Evolutionary conservation across 2,888 invertebrate genomes (phyloP).

Genomic region (Sesia bembeciformis): DNA sequence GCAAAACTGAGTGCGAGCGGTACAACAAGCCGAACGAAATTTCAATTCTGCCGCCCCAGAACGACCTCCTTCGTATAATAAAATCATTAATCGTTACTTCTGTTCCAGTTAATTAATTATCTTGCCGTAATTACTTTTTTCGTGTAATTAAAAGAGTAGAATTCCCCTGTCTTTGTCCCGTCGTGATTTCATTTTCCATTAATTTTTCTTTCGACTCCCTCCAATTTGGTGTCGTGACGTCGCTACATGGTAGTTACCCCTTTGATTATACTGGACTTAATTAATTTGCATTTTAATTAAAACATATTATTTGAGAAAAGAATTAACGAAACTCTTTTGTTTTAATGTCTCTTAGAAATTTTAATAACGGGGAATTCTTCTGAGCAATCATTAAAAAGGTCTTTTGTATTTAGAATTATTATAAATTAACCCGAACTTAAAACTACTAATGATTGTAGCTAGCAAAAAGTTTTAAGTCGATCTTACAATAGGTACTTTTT

Average conservation of each 20-base stretch:
- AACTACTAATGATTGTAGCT: background rate
- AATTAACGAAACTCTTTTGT: slow-evolving; percentile 17
- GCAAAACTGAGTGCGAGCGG: slow-evolving; percentile 44
- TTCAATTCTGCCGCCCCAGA: slow-evolving; percentile 53
- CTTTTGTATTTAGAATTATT: background rate
- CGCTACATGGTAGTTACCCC: slow-evolving; percentile 67
- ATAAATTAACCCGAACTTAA: background rate
- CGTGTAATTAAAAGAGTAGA: slow-evolving; percentile 75
- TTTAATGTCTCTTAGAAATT: background rate
- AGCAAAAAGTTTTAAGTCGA: background rate
- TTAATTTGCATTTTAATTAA: slow-evolving; percentile 71
- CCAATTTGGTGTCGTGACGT: slow-evolving; percentile 72
- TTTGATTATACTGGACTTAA: slow-evolving; percentile 69
- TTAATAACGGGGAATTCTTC: background rate
- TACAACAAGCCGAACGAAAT: slow-evolving; percentile 48
- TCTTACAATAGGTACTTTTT: background rate
- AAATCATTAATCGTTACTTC: slow-evolving; percentile 75
- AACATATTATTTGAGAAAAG: slow-evolving; percentile 56
- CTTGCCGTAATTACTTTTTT: slow-evolving; percentile 74
- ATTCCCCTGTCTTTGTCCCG: slow-evolving; percentile 72
- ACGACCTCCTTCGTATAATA: slow-evolving; percentile 71
- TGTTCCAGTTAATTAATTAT: slow-evolving; percentile 75
- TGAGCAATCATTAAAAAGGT: background rate
- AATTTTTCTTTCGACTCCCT: slow-evolving; percentile 77
- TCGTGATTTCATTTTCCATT: slow-evolving; percentile 74